Base-by-base conservation (phyloP, 1,140 invertebrate genomes). In the Caenorhabditis inopinata region DNA sequence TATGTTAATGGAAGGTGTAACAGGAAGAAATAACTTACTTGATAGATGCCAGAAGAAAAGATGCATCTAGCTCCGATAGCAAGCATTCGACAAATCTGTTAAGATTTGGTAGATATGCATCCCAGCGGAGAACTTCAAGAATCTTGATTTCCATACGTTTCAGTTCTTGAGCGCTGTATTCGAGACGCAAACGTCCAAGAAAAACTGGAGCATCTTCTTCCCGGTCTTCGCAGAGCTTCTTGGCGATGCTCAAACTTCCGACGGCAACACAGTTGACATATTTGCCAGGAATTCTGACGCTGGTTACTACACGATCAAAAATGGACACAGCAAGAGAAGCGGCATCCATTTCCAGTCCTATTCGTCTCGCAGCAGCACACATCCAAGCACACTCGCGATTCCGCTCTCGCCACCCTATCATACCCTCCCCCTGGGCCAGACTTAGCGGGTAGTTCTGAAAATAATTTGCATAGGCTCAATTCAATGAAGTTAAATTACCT, bases 241-340 rank as follows among this genome's bases (percentile, higher is more conserved):
- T 62, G 42, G 81, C 78, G 16, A 82, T 74, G 53, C 80, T 68
- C 29, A 82, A 51, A 46, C 74, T 62, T 18, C 79, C 78, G 23
- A 79, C 78, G 12, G 81, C 81, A 7, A 82, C 81, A 42, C 81
- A 82, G 53, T 82, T 82, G 51, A 82, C 62, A 68, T 82, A 82
- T 58, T 77, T 82, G 58, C 53, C 18, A 18, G 51, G 74, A 27
- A 81, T 74, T 1, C 75, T 9, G 6, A 74, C 74, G 16, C 74
- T 46, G 38, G 46, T 78, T 38, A 81, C 74, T 12, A 77, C 76
- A 9, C 74, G 45, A 32, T 82, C 81, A 53, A 82, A 81, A 32
- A 81, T 81, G 18, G 74, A 68, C 9, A 82, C 75, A 9, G 81
- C 81, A 2, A 62, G 25, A 3, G 74, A 62, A 16, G 68, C 29